Conservation (phyloP, 2,797 vertebrate genomes). For the Simalia tracyae region DNA sequence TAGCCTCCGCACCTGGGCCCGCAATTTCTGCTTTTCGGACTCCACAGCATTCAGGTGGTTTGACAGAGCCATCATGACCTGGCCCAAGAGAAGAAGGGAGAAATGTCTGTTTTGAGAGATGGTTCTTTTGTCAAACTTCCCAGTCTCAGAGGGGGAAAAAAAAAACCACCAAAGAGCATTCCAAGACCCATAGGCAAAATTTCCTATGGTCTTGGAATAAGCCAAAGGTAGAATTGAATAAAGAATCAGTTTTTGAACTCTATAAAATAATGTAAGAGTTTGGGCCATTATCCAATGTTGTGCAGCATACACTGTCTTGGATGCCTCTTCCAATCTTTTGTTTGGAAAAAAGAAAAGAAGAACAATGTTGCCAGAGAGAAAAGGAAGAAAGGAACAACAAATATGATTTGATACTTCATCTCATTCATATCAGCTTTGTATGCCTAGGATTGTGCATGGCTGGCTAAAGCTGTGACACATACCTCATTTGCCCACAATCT, state of each 20-base stretch:
- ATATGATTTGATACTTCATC: not conserved
- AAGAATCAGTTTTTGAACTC: not conserved
- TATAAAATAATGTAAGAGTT: not conserved
- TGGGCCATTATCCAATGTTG: not conserved
- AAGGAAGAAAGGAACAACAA: not conserved
- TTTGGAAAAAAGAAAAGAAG: not conserved
- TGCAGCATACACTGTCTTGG: not conserved
- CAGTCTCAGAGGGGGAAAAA: not conserved
- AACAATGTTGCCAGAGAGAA: too few relatives aligned
- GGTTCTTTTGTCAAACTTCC: not conserved
- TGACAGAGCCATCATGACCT: slow-evolving; percentile 99
- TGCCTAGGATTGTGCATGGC: not conserved
- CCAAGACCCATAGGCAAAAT: not conserved
- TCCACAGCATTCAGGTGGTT: slow-evolving; percentile 95
- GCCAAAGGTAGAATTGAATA: not conserved
- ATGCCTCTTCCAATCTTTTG: not conserved
- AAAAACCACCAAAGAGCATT: not conserved
- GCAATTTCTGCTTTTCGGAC: slow-evolving; percentile 98
- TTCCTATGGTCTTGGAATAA: not conserved
- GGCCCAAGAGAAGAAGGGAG: slow-evolving; percentile 12
- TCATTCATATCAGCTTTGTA: not conserved
- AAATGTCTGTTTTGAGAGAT: not conserved
- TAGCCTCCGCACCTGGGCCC: slow-evolving; percentile 92
- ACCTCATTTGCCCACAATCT: not conserved
- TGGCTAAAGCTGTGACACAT: not conserved